Conservation (phyloP, 2,797 vertebrate genomes). For the Enteromius treurensis region DNA sequence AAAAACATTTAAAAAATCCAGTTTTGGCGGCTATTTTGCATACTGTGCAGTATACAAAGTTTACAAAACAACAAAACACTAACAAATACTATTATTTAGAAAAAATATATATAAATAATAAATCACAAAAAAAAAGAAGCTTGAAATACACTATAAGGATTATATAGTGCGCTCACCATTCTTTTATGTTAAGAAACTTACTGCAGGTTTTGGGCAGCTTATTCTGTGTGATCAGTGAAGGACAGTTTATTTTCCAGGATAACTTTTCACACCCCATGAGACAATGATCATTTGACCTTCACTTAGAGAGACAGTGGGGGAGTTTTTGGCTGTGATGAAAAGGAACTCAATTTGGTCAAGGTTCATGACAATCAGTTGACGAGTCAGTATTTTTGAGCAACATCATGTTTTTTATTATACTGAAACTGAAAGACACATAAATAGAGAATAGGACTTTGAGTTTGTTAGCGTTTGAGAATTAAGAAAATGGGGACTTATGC, state of each 20-base stretch:
- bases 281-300: constrained; percentile 2
- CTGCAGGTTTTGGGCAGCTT: neutral
- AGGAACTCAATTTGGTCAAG: neutral
- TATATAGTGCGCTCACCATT: neutral
- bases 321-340: neutral
- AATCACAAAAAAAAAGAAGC: neutral
- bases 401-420: neutral
- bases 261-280: constrained; percentile 6
- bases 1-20: neutral
- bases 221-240: neutral
- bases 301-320: neutral
- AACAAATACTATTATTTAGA: neutral
- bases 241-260: neutral
- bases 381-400: neutral
- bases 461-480: neutral
- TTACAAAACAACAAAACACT: neutral
- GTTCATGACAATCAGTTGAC: neutral
- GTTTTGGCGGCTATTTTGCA: neutral
- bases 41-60: neutral
- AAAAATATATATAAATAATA: neutral
- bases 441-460: neutral
- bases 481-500: neutral
- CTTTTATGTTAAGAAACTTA: neutral
- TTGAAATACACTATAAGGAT: neutral
- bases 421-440: neutral